These are phyloP conservation scores for Phoebastria nigripes DNA, from an alignment of 2,797 vertebrate species.

Conservation along the genomic window DNA sequence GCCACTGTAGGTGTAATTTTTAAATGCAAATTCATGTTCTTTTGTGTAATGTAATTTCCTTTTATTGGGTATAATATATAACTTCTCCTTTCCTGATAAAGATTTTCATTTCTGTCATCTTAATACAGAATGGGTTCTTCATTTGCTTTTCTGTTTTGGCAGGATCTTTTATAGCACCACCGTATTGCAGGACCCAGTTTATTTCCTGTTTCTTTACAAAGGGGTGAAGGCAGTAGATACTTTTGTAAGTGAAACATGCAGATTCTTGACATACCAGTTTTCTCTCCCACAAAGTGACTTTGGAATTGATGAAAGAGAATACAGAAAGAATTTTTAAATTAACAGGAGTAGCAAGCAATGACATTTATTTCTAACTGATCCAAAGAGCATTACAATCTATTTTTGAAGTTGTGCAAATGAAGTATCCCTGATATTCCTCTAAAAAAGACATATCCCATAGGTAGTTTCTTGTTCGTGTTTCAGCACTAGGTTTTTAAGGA, in stretches of 20 bases:
- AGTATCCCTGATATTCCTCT: background rate
- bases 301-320: background rate
- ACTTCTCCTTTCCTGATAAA: background rate
- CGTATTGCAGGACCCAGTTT: background rate
- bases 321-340: background rate
- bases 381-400: background rate
- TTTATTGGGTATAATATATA: background rate
- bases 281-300: background rate
- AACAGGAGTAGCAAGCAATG: background rate
- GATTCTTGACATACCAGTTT: background rate
- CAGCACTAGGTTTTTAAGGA: background rate
- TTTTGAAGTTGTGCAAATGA: background rate
- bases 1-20: background rate
- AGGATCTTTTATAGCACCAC: background rate
- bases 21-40: background rate
- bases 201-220: background rate
- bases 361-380: background rate
- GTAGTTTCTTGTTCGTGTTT: background rate
- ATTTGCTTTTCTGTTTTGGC: background rate
- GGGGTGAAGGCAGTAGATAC: background rate
- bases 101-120: background rate
- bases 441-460: background rate
- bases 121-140: background rate
- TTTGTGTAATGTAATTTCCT: background rate
- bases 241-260: background rate